Conservation (phyloP, 2,888 invertebrate genomes). For the Hypercompe scribonia region DNA sequence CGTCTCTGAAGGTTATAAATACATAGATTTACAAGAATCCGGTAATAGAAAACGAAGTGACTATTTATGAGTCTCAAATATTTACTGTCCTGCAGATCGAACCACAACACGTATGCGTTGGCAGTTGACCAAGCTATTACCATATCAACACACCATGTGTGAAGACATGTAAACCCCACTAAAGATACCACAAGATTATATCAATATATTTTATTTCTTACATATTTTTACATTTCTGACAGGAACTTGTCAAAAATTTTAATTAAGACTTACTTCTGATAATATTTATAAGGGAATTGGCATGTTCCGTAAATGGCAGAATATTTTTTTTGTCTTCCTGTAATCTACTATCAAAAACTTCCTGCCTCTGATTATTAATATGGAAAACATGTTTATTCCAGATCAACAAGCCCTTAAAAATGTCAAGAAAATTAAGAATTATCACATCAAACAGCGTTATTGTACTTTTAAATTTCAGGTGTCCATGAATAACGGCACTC, state of each 20-base stretch:
- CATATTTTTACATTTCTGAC: neutral
- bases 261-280: neutral
- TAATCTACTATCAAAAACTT: neutral
- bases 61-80: neutral
- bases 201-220: neutral
- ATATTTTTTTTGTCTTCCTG: too few species aligned
- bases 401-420: too few species aligned
- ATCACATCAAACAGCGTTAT: too few species aligned
- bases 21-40: neutral
- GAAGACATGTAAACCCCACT: neutral
- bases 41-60: neutral
- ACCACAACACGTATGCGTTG: neutral
- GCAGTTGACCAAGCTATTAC: neutral
- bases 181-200: neutral
- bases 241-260: neutral
- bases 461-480: too few species aligned
- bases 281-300: too few species aligned
- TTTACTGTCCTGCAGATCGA: neutral
- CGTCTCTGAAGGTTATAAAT: neutral
- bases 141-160: neutral
- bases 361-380: neutral
- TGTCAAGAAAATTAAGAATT: too few species aligned
- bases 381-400: neutral
- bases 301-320: too few species aligned
- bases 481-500: too few species aligned